Percentiles rank a stretch among this genome's conserved stretches.
Conservation (phyloP, 2,113 vertebrate species). For the Callocephalon fimbriatum region DNA sequence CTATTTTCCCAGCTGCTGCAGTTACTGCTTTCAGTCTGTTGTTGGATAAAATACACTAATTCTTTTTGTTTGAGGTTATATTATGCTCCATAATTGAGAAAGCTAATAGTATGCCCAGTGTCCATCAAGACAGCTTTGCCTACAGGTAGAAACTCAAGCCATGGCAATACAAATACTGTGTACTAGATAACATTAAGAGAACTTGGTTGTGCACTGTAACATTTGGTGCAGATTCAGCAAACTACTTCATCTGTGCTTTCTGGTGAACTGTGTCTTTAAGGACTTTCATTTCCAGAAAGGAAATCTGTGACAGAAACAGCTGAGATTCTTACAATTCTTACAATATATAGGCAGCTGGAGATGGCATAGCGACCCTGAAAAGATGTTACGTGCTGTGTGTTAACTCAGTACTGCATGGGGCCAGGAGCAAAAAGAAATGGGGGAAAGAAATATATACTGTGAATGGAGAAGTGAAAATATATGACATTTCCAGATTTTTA, state of each 20-base stretch:
- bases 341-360: not conserved
- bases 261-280: not conserved
- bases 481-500: not conserved
- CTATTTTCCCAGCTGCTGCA: not conserved
- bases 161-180: not conserved
- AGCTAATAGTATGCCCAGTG: not conserved
- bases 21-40: not conserved
- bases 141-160: not conserved
- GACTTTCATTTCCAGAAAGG: not conserved
- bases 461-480: not conserved
- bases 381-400: not conserved
- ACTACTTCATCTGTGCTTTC: not conserved
- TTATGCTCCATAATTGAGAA: not conserved
- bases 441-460: not conserved
- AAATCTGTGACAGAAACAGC: conserved; percentile 1
- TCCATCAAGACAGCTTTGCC: not conserved
- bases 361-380: conserved; percentile 1
- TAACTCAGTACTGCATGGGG: not conserved
- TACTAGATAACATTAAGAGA: not conserved
- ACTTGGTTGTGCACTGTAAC: not conserved
- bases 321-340: not conserved
- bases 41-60: not conserved
- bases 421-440: not conserved
- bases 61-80: not conserved
- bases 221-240: not conserved